A percentile compares a stretch with the other conserved stretches of the same genome.
These are phyloP conservation scores for Anastrepha ludens DNA, from an alignment of 1,140 invertebrate genomes.

Conservation along the genomic window DNA sequence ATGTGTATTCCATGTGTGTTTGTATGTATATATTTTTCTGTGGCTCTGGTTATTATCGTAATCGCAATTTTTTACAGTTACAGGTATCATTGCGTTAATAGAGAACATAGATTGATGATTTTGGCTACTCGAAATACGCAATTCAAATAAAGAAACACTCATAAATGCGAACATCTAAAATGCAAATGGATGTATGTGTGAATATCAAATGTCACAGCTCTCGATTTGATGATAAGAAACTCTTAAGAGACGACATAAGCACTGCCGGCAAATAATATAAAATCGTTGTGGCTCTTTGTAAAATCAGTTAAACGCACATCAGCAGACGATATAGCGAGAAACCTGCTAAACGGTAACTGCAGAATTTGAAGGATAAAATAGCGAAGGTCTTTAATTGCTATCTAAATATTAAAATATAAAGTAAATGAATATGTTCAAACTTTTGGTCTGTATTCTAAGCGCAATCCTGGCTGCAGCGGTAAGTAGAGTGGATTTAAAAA, in stretches of 20 bases:
- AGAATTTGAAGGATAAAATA: neutral
- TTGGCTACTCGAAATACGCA: slow-evolving; percentile 24
- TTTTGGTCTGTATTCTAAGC: neutral
- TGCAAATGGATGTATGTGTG: neutral
- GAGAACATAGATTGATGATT: neutral
- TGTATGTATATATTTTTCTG: too few species aligned
- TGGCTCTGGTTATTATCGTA: too few species aligned
- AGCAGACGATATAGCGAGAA: neutral
- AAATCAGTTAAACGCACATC: slow-evolving; percentile 11
- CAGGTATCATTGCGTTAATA: neutral
- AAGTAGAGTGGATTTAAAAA: neutral
- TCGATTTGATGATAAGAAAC: slow-evolving; percentile 8
- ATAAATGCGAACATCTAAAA: neutral
- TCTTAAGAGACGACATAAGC: neutral
- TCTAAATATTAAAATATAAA: neutral
- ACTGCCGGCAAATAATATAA: slow-evolving; percentile 4
- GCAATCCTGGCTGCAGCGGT: neutral
- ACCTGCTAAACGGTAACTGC: neutral
- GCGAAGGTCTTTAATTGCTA: neutral
- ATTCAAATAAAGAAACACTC: neutral
- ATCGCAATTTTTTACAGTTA: too few species aligned
- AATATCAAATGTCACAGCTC: neutral
- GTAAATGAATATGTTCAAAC: neutral
- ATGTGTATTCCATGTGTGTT: neutral
- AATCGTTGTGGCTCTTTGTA: neutral